phyloP scores from a whole-genome alignment of 2,888 invertebrate species.

The Mythimna vitellina region DNA sequence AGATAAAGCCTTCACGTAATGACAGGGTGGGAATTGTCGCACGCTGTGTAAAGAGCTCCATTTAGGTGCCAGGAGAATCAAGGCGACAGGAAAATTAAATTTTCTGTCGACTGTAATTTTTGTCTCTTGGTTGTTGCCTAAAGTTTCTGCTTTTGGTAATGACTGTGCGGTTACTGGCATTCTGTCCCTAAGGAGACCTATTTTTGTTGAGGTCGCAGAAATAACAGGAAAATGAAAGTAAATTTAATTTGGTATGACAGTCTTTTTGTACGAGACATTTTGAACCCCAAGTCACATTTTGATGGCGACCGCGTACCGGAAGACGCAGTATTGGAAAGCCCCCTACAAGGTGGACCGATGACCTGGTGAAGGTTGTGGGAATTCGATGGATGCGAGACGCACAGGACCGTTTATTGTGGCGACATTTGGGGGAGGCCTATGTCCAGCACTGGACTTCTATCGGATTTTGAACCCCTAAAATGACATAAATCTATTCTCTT shows the following conservation, averaged over 20 bases:
- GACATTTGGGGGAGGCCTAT: no score
- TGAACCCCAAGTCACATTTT: no score
- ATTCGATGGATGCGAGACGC: no score
- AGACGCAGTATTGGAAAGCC: no score
- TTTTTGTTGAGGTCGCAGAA: background rate
- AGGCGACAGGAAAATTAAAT: conserved; percentile 17
- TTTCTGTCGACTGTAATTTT: conserved; percentile 26
- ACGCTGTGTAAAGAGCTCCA: conserved; percentile 35
- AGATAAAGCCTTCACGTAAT: conserved; percentile 61
- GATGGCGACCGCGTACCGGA: no score
- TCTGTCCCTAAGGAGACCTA: background rate
- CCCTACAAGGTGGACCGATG: no score
- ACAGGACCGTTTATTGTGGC: no score
- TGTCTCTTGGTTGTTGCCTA: conserved; percentile 5
- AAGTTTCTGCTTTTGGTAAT: conserved; percentile 10
- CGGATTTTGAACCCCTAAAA: background rate
- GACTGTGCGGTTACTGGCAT: background rate
- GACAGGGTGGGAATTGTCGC: conserved; percentile 51
- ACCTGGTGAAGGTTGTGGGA: no score
- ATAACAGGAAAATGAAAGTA: background rate
- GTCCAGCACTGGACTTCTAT: no score
- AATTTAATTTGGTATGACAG: background rate
- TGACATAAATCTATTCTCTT: background rate
- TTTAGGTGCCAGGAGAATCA: conserved; percentile 23
- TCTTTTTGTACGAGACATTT: background rate